phyloP scores from a whole-genome alignment of 2,888 invertebrate species.

The Himalopsyche tibetana region DNA sequence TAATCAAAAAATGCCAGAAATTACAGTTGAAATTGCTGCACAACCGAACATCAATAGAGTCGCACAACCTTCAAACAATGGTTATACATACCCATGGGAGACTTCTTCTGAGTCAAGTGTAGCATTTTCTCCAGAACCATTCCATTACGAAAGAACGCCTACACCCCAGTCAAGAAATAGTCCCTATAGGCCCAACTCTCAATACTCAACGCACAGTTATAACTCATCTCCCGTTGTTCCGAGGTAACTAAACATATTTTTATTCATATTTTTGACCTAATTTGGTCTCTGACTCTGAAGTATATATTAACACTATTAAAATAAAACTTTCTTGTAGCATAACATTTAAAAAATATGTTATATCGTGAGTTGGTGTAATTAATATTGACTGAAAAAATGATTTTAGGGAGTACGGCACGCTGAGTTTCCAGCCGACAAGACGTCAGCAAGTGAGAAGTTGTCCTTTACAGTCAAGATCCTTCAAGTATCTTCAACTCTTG shows the following conservation, averaged over 20 bases:
- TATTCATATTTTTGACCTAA: not conserved
- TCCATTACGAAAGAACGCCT: conserved; percentile 61
- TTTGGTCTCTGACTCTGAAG: too few species aligned
- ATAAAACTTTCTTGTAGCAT: not conserved
- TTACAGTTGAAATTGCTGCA: conserved; percentile 68
- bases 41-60: conserved; percentile 69
- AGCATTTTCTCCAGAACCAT: conserved; percentile 68
- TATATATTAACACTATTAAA: not conserved
- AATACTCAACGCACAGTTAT: conserved; percentile 52
- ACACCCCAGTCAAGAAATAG: conserved; percentile 66
- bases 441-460: conserved; percentile 71
- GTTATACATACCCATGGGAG: conserved; percentile 72
- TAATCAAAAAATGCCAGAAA: conserved; percentile 63
- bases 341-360: not conserved
- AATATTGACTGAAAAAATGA: conserved; percentile 4
- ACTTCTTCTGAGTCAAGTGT: conserved; percentile 77
- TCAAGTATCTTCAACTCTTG: conserved; percentile 77
- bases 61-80: conserved; percentile 56
- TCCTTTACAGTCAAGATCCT: conserved; percentile 76
- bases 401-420: conserved; percentile 75
- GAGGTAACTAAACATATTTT: conserved; percentile 55
- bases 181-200: conserved; percentile 59
- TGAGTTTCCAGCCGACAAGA: conserved; percentile 71
- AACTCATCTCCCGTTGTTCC: conserved; percentile 57
- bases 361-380: not conserved